Evolutionary conservation across 2,113 vertebrate genomes (phyloP), one percentile per base, ranked within the genome.

Genomic region (Sterna hirundo): DNA sequence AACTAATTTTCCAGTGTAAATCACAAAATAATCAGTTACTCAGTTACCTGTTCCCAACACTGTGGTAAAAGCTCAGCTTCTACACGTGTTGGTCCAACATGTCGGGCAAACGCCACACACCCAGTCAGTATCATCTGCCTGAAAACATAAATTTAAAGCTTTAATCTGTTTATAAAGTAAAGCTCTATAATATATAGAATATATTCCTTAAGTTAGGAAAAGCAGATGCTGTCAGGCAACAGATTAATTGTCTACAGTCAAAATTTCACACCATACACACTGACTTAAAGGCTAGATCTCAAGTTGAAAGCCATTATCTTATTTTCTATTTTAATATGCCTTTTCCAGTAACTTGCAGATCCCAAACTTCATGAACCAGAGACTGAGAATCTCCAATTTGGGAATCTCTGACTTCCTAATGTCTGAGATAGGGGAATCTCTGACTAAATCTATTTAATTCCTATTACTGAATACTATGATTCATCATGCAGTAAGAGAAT

Each of bases 61-160:
- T 99, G 99, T 10, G 99, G 99, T 94, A 99, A 97, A 71, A 99
- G 99, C 91, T 99, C 99, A 40, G 99, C 99, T 97, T 99, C 99
- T 34, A 99, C 99, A 68, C 99, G 99, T 2, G 99, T 99, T 79
- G 99, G 99, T 95, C 99, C 99, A 90, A 99, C 99, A 5, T 99
- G 99, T 69, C 98, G 99, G 11, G 99, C 99, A 96, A 99, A 99
- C 2, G 99, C 99, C 95, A 99, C 99, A 60, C 99, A 99, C 8
- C 99, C 99, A 1, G 99, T 99, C 96, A 99, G 96, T 97, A 99
- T 99, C 99, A 99, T 99, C 95, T 99, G 99, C 94, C 99, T 99
- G 95, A 92, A 97, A 97, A 93, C 7, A 83, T 49, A 91, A 93
- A 27, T 86, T 23, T 71, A 81, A 94, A 93, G 49, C 13, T 86